Evolutionary conservation across 2,888 invertebrate species (phyloP).

Genomic region (Atrina japonica): DNA sequence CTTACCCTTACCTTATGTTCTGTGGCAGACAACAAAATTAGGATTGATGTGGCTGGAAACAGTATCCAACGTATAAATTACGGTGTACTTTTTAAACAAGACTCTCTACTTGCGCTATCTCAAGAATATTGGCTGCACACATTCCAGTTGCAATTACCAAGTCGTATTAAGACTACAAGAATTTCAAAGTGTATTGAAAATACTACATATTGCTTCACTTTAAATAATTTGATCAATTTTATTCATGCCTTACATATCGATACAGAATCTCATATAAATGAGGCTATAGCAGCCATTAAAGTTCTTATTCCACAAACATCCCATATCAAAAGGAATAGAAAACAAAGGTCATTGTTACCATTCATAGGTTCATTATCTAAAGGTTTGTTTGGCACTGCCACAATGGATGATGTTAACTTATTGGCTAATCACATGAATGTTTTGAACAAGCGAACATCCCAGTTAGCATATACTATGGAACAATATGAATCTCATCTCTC

Average conservation of each 20-base stretch:
- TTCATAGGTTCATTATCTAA: not conserved
- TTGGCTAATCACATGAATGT: conserved; percentile 32
- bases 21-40: not conserved
- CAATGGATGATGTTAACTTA: conserved; percentile 28
- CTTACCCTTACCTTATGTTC: not conserved
- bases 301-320: not conserved
- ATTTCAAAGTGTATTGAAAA: not conserved
- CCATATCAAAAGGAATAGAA: not conserved
- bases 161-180: not conserved
- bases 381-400: conserved; percentile 21
- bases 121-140: conserved; percentile 16
- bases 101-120: not conserved
- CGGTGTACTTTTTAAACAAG: not conserved
- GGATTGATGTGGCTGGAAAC: not conserved
- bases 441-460: conserved; percentile 8
- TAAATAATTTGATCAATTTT: conserved; percentile 1
- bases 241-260: conserved; percentile 1
- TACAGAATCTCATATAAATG: conserved; percentile 4
- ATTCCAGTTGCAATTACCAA: conserved; percentile 3
- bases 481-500: conserved; percentile 29
- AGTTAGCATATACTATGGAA: conserved; percentile 6
- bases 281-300: conserved; percentile 1
- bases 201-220: not conserved
- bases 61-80: conserved; percentile 10
- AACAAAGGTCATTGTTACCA: not conserved